A percentile compares a stretch with the other conserved stretches of the same genome.
phyloP scores from a whole-genome alignment of 2,888 invertebrate species.

The Galerucella pusilla region DNA sequence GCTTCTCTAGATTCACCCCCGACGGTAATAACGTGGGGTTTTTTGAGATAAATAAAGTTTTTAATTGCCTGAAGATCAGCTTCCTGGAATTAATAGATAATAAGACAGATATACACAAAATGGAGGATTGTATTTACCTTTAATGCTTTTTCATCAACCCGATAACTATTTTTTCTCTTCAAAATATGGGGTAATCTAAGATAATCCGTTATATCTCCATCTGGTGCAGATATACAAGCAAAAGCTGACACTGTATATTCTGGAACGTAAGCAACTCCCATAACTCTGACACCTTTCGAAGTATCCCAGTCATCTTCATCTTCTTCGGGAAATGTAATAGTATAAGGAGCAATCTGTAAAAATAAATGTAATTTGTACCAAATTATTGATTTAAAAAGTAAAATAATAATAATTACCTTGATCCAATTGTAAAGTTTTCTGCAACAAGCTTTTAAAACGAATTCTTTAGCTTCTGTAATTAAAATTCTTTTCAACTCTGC shows the following conservation, averaged over 20 bases:
- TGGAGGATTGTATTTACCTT: slow-evolving; percentile 48
- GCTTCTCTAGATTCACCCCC: slow-evolving; percentile 93
- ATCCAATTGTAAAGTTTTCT: slow-evolving; percentile 91
- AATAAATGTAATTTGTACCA: slow-evolving; percentile 60
- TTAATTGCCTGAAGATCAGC: slow-evolving; percentile 75
- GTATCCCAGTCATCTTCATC: slow-evolving; percentile 94
- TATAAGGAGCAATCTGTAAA: slow-evolving; percentile 76
- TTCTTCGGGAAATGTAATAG: slow-evolving; percentile 77
- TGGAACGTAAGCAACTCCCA: slow-evolving; percentile 90
- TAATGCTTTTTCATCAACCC: slow-evolving; percentile 74
- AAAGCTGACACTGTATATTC: slow-evolving; percentile 88
- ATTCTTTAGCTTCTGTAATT: slow-evolving; percentile 88
- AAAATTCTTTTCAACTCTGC: slow-evolving; percentile 86
- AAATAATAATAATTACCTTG: slow-evolving; percentile 66
- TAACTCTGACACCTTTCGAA: slow-evolving; percentile 82
- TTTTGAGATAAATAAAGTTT: slow-evolving; percentile 88
- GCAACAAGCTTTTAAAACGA: slow-evolving; percentile 84
- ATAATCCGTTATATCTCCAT: slow-evolving; percentile 94
- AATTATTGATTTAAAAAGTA: background rate
- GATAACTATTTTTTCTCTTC: slow-evolving; percentile 81
- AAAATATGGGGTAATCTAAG: slow-evolving; percentile 87
- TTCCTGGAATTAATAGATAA: slow-evolving; percentile 60
- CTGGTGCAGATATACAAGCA: slow-evolving; percentile 85
- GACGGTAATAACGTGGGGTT: slow-evolving; percentile 86
- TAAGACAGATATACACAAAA: too few relatives aligned